These are phyloP conservation scores for Thaumetopoea pityocampa DNA, from an alignment of 1,140 invertebrate species.

Conservation along the genomic window DNA sequence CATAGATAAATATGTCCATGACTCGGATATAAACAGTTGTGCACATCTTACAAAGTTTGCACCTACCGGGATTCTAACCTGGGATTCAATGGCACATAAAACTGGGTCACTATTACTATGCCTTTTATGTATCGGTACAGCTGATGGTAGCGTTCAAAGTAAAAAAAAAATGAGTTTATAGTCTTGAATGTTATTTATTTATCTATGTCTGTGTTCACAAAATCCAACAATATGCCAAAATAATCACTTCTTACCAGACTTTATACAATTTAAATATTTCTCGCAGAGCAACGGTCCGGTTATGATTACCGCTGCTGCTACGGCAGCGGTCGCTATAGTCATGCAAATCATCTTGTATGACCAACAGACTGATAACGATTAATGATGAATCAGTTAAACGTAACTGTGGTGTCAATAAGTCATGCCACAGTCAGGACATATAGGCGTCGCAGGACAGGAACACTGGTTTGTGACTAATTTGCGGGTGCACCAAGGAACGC, in stretches of 20 bases:
- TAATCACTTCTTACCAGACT: conserved; percentile 22
- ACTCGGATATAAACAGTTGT: no score
- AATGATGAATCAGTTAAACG: neutral
- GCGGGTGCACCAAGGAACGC: conserved; percentile 35
- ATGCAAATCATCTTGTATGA: conserved; percentile 46
- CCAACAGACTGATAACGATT: neutral
- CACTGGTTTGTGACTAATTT: conserved; percentile 35
- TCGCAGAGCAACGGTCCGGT: conserved; percentile 46
- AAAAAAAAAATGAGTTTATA: no score
- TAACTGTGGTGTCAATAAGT: conserved; percentile 27
- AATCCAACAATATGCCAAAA: no score
- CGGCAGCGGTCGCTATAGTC: conserved; percentile 31
- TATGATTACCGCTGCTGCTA: conserved; percentile 32
- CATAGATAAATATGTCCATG: no score
- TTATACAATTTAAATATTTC: conserved; percentile 37
- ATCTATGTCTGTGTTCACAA: no score
- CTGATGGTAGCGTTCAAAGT: no score
- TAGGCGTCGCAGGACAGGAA: conserved; percentile 35
- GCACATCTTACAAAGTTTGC: no score
- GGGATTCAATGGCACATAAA: no score
- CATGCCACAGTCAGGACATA: conserved; percentile 54
- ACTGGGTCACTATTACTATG: no score
- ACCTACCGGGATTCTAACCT: no score
- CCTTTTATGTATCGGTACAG: no score
- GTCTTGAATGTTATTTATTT: no score